Percentiles rank a stretch among this genome's conserved stretches.
These are phyloP conservation scores for Protomyctophum bolini DNA, from an alignment of 2,113 vertebrate genomes.

Conservation along the genomic window DNA sequence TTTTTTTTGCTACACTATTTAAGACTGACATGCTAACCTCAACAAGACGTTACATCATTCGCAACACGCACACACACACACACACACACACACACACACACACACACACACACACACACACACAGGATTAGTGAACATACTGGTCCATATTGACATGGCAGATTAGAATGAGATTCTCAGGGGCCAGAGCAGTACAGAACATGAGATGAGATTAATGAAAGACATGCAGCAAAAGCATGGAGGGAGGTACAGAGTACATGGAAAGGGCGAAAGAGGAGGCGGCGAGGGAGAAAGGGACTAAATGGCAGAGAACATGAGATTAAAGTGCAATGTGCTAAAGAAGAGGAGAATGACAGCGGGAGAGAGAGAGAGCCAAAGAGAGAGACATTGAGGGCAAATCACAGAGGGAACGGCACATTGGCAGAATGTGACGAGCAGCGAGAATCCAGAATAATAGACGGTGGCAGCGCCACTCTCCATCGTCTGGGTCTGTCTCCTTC, in stretches of 20 bases:
- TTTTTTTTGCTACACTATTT: constrained; percentile 26
- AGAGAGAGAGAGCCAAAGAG: constrained; percentile 42
- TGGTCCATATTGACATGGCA: constrained; percentile 63
- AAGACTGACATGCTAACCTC: constrained; percentile 18
- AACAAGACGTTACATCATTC: constrained; percentile 51
- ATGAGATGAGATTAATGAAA: constrained; percentile 71
- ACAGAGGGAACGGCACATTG: constrained; percentile 60
- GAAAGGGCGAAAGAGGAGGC: constrained; percentile 27
- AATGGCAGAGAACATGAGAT: constrained; percentile 61
- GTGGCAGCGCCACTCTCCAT: constrained; percentile 66
- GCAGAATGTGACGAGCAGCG: constrained; percentile 60
- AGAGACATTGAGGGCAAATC: constrained; percentile 66
- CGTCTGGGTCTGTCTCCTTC: constrained; percentile 24
- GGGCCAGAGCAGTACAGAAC: constrained; percentile 54
- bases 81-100: constrained; percentile 16
- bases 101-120: constrained; percentile 15
- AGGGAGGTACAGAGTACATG: constrained; percentile 48
- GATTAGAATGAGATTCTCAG: constrained; percentile 67
- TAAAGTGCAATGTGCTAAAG: constrained; percentile 72
- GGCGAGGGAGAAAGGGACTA: constrained; percentile 14
- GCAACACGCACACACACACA: constrained; percentile 1
- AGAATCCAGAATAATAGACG: constrained; percentile 67
- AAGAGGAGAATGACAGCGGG: constrained; percentile 21
- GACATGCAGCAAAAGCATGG: constrained; percentile 33
- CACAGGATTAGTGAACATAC: constrained; percentile 56